Percentiles rank a stretch among this genome's conserved stretches.
These are phyloP conservation scores for Nomada lathburiana DNA, from an alignment of 2,888 invertebrate genomes.

Conservation along the genomic window DNA sequence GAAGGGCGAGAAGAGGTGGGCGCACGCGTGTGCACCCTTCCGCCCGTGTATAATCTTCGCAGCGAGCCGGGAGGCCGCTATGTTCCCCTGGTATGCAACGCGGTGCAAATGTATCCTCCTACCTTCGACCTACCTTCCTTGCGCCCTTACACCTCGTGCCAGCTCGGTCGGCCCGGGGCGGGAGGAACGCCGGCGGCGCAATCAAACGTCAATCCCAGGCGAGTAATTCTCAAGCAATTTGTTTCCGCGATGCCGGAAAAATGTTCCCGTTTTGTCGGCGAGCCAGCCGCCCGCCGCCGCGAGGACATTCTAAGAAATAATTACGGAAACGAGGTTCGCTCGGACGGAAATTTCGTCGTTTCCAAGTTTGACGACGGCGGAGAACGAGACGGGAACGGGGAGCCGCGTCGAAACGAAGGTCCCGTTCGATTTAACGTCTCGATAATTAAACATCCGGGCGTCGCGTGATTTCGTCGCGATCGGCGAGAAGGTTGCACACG, in stretches of 20 bases:
- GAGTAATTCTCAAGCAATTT: conserved; percentile 78
- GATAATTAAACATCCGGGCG: conserved; percentile 31
- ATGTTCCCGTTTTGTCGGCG: conserved; percentile 54
- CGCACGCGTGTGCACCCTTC: conserved; percentile 31
- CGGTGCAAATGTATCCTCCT: conserved; percentile 55
- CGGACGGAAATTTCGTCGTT: conserved; percentile 39
- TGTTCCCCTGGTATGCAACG: conserved; percentile 46
- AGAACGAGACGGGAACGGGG: conserved; percentile 7
- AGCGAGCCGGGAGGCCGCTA: conserved; percentile 22
- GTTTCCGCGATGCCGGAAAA: conserved; percentile 67
- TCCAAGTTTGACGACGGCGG: background rate
- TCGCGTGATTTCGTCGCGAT: background rate
- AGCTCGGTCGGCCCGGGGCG: conserved; percentile 10
- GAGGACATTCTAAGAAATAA: conserved; percentile 50
- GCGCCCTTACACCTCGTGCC: conserved; percentile 1
- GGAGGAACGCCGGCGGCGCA: conserved; percentile 63
- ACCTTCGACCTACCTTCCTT: conserved; percentile 58
- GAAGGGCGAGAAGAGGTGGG: conserved; percentile 64
- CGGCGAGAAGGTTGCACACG: background rate
- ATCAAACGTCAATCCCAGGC: conserved; percentile 81
- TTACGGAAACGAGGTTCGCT: conserved; percentile 42
- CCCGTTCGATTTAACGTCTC: conserved; percentile 39
- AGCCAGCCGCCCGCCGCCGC: conserved; percentile 5
- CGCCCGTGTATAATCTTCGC: conserved; percentile 16
- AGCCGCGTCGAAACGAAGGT: conserved; percentile 20